phyloP scores from a whole-genome alignment of 2,113 vertebrate species.

The Plectropomus leopardus region DNA sequence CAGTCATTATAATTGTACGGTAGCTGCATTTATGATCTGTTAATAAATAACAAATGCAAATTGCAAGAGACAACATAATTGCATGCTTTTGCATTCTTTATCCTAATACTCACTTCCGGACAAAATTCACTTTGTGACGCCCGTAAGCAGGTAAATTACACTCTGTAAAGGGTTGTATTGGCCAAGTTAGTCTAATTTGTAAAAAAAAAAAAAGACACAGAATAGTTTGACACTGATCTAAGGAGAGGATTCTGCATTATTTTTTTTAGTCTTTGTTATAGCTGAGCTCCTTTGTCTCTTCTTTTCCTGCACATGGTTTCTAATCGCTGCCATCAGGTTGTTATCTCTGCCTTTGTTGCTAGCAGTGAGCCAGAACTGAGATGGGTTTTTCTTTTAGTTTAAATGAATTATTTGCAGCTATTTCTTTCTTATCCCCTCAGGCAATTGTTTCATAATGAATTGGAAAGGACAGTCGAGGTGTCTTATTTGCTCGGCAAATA shows the following conservation, averaged over 20 bases:
- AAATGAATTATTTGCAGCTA: slow-evolving; percentile 63
- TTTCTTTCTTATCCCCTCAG: slow-evolving; percentile 47
- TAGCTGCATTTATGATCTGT: slow-evolving; percentile 65
- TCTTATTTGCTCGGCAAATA: slow-evolving; percentile 45
- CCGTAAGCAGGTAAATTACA: neutral
- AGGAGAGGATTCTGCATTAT: slow-evolving; percentile 12
- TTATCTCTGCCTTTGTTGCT: slow-evolving; percentile 55
- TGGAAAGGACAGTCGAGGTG: slow-evolving; percentile 46
- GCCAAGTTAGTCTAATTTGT: slow-evolving; percentile 31
- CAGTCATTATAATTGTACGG: slow-evolving; percentile 65
- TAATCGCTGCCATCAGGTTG: slow-evolving; percentile 60
- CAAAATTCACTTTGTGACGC: slow-evolving; percentile 39
- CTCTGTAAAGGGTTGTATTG: slow-evolving; percentile 33
- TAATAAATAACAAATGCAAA: slow-evolving; percentile 68
- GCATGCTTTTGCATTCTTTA: slow-evolving; percentile 43
- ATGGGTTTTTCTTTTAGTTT: slow-evolving; percentile 51
- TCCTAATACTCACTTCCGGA: slow-evolving; percentile 47
- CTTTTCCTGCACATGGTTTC: slow-evolving; percentile 29
- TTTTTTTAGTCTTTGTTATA: slow-evolving; percentile 4
- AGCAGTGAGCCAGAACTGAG: slow-evolving; percentile 48
- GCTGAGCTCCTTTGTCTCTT: slow-evolving; percentile 22
- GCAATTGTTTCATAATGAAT: slow-evolving; percentile 58
- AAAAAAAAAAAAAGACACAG: slow-evolving; percentile 25
- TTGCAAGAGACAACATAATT: slow-evolving; percentile 56
- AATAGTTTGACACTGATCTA: slow-evolving; percentile 45